Evolutionary conservation across 2,888 invertebrate species (phyloP), one percentile per base, ranked within the genome.

Genomic region (Macrophya annulata): DNA sequence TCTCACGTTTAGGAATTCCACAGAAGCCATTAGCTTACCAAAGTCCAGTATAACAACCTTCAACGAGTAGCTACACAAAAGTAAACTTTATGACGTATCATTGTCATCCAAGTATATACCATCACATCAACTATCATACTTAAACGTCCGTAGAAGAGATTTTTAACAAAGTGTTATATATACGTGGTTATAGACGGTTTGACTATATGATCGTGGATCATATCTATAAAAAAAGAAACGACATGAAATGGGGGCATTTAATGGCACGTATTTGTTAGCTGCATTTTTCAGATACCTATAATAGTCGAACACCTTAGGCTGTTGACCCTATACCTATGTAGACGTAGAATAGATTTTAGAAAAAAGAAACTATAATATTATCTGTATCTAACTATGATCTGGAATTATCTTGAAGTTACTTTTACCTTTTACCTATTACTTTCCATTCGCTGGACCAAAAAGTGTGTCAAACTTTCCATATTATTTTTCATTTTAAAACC

Each of bases 401-500:
- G 72, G 45, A 74, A 74, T 45, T 45, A 74, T 45, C 72, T n/a
- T 21, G n/a, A 12, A 43, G 43, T 45, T 74, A 45, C 43, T 74
- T 74, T 45, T 74, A 74, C 45, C 72, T 51, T 55, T 77, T 71
- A 40, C 45, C 72, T 45, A 15, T 76, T n/a, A 51, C 77, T 77
- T 51, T 77, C 77, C 77, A 55, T 77, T 55, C 77, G 43, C 45
- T 74, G 15, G 72, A 5, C 15, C 45, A 74, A 74, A 74, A 74
- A 74, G 40, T 74, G 21, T 74, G 72, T 45, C 72, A 45, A 45
- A 74, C 72, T 77, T 77, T 77, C 55, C 55, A 48, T 37, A 21
- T 48, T 45, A 43, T 74, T 72, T 21, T 43, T 43, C 40, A 40
- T 17, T 71, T 1, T 8, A 8, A n/a, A 43, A 8, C 72, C 43